Evolutionary conservation across 2,113 vertebrate genomes (phyloP), one percentile per base, ranked within the genome.

Genomic region (Carassius gibelio): DNA sequence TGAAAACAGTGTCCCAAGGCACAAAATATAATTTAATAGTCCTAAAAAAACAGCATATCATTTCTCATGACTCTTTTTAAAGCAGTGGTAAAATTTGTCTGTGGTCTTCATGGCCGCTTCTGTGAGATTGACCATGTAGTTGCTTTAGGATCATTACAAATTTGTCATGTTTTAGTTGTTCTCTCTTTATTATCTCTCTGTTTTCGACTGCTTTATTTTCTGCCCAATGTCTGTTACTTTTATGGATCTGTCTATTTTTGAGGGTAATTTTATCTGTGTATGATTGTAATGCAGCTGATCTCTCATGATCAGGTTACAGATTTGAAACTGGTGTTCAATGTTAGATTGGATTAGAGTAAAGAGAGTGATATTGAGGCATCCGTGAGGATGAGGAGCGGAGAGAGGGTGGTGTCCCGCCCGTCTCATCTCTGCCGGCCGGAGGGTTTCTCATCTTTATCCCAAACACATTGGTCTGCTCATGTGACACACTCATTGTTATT

Each of bases 321-420:
- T 8, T 13, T 50, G 61, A 52, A 14, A n/a, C 62, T 52, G 23
- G 5, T 69, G 61, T 52, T 69, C 23, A 68, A 34, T 45, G 26
- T 69, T 69, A 50, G 83, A 52, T 84, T 50, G 76, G 15, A 84
- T 74, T 5, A 26, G 68, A 42, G 68, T 21, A 71, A 59, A 83
- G 50, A 75, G 68, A 14, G 21, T 3, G 2, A 21, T 42, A 84
- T 74, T 30, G 71, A 84, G 23, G 68, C 4, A 7, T 38, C 26
- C 23, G 42, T 61, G 9, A 55, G 48, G 30, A 26, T 19, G 75
- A 72, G 8, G 48, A 69, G 81, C 17, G 17, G 30, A 66, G n/a
- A 10, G 50, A 61, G 36, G 76, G 36, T 85, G 72, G 38, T 6
- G 21, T 80, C 62, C 19, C 74, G 42, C 48, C 42, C 30, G 11